Conservation (phyloP, 92 coral and sea anemone species). For the Plumapathes pennacea region DNA sequence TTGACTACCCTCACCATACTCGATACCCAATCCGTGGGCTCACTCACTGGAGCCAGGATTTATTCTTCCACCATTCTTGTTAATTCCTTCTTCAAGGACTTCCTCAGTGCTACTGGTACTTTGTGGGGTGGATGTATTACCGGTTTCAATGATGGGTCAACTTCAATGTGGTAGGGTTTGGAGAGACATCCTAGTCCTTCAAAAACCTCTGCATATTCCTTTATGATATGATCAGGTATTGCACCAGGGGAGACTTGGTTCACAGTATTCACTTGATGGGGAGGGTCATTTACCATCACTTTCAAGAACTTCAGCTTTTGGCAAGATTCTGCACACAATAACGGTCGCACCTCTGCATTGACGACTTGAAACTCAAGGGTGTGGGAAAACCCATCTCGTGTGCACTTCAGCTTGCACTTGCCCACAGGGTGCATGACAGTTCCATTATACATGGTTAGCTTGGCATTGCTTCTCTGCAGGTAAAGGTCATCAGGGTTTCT, state of each 20-base stretch:
- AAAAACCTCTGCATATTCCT: not conserved
- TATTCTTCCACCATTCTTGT: too few relatives aligned
- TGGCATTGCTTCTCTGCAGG: conserved; percentile 43
- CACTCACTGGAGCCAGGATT: too few relatives aligned
- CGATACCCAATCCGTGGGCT: too few relatives aligned
- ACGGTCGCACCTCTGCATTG: conserved; percentile 24
- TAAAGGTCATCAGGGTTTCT: conserved; percentile 53
- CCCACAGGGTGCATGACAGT: conserved; percentile 53
- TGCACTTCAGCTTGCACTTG: conserved; percentile 48
- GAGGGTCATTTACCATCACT: not conserved
- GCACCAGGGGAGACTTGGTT: not conserved
- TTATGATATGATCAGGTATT: not conserved
- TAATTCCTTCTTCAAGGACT: too few relatives aligned
- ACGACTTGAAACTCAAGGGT: conserved; percentile 45
- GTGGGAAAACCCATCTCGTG: conserved; percentile 43
- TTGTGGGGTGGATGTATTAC: too few relatives aligned
- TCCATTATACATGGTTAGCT: conserved; percentile 57
- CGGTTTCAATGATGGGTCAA: conserved; percentile 31
- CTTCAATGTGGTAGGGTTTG: conserved; percentile 28
- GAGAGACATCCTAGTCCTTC: conserved; percentile 12
- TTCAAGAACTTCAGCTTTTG: not conserved
- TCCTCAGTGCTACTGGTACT: too few relatives aligned
- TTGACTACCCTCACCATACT: too few relatives aligned
- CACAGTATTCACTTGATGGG: not conserved
- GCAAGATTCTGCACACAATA: conserved; percentile 27